A percentile compares a stretch with the other conserved stretches of the same genome.
Evolutionary conservation across 2,113 vertebrate species (phyloP).

Genomic region (Thalassarche chlororhynchos): DNA sequence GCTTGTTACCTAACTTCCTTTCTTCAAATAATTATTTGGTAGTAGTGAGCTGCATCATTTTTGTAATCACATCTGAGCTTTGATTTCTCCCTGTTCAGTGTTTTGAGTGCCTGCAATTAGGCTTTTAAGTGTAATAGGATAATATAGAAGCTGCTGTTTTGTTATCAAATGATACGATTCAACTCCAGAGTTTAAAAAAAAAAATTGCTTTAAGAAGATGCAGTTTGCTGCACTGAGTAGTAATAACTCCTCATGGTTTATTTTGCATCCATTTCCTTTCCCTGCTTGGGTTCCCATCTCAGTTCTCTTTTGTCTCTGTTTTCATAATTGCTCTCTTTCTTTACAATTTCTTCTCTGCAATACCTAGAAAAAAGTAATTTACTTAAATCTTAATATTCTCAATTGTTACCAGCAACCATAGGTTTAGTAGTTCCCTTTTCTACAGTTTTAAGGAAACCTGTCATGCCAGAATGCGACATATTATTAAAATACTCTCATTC

Average conservation of each 20-base stretch:
- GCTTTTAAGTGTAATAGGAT: not conserved
- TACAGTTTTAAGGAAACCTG: not conserved
- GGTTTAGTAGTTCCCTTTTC: not conserved
- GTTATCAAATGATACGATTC: rapidly evolving
- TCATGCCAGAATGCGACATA: not conserved
- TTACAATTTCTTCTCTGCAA: not conserved
- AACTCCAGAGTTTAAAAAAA: not conserved
- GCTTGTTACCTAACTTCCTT: not conserved
- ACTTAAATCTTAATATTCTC: not conserved
- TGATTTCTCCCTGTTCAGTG: not conserved
- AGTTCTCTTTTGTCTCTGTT: not conserved
- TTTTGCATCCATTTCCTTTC: not conserved
- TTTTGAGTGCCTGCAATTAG: not conserved
- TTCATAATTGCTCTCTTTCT: not conserved
- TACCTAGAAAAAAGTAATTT: not conserved
- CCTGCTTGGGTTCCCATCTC: not conserved
- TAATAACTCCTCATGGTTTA: not conserved
- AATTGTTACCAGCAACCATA: not conserved
- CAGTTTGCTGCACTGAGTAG: not conserved
- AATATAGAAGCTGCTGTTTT: not conserved
- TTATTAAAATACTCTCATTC: not conserved
- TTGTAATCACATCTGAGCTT: not conserved
- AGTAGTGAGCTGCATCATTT: not conserved
- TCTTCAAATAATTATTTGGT: not conserved
- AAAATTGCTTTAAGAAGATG: not conserved